Base-by-base conservation (phyloP, 2,797 vertebrate species). In the Lophotriccus pileatus region DNA sequence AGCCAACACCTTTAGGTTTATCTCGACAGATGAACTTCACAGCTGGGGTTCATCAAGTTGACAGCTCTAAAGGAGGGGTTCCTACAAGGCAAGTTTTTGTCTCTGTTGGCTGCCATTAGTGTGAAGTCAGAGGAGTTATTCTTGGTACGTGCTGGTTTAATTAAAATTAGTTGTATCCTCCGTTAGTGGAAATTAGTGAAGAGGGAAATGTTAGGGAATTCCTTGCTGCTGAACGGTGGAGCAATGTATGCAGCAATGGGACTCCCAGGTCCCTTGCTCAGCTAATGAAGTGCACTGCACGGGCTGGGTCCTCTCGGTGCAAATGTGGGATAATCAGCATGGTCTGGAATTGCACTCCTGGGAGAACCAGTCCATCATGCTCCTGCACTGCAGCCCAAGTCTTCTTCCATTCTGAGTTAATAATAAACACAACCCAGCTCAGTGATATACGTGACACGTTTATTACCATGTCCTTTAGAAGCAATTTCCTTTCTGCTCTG, bases 401-500 rank as follows among this genome's bases (percentile, higher is more conserved):
- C 69, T 44, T 89, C 89, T 95, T 82, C 87, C 55, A 5, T 85
- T 91, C 85, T 37, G 7, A 84, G 77, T 90, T 96, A 88, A 86
- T 90, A 89, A 95, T 78, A 95, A 97, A 90, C 68, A 95, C 94
- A 82, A 23, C 37, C 84, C 68, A 79, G 64, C 67, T 73, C 64
- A 75, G 69, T 74, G 89, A 96, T 87, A 83, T 93, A 90, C 58
- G 34, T 96, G 94, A 93, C 95, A 50, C 46, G 3, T 95, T 97
- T 96, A 96, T 92, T 95, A 74, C 92, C 39, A 6, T 74, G 91
- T 96, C 92, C 95, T 97, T 91, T 95, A 85, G 74, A 87, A 93
- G 63, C 90, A 87, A 92, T 97, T 97, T 97, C 96, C 94, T 94
- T 90, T 95, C 94, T 63, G 83, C 94, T 95, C 73, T 94, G 79